phyloP scores from a whole-genome alignment of 2,888 invertebrate genomes.

The Meghimatium bilineatum region DNA sequence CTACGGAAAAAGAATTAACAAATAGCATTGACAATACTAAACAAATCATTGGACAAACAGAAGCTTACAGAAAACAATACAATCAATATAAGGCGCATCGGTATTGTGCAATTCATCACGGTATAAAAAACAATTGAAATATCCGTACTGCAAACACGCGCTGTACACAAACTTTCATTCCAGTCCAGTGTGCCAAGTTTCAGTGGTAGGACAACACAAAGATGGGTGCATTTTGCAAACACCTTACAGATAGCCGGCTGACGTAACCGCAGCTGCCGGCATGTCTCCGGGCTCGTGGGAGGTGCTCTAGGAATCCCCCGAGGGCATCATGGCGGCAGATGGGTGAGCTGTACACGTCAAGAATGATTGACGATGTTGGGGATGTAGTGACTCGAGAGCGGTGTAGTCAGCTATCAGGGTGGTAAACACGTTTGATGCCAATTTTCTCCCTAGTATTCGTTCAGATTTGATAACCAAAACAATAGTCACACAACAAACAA shows the following conservation, averaged over 20 bases:
- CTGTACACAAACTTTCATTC: not conserved
- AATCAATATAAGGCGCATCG: not conserved
- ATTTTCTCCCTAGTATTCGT: not conserved
- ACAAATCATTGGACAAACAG: too few relatives aligned
- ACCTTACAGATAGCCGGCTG: constrained; percentile 30
- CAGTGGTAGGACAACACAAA: not conserved
- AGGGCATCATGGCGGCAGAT: constrained; percentile 39
- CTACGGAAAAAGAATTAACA: not conserved
- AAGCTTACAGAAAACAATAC: too few relatives aligned
- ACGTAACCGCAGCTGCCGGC: constrained; percentile 46
- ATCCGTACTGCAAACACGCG: not conserved
- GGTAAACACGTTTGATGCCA: constrained; percentile 30
- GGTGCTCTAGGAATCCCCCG: constrained; percentile 31
- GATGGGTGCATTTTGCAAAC: not conserved
- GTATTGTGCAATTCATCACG: not conserved
- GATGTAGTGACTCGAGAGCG: constrained; percentile 16
- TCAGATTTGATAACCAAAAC: not conserved
- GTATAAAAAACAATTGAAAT: not conserved
- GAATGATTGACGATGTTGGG: constrained; percentile 36
- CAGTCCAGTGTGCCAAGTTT: not conserved
- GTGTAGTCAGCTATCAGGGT: constrained; percentile 2
- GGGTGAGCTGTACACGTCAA: constrained; percentile 37
- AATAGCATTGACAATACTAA: not conserved
- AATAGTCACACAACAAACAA: not conserved
- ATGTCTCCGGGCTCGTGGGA: constrained; percentile 22